phyloP scores from a whole-genome alignment of 2,888 invertebrate species.

The Limnephilus auricula region DNA sequence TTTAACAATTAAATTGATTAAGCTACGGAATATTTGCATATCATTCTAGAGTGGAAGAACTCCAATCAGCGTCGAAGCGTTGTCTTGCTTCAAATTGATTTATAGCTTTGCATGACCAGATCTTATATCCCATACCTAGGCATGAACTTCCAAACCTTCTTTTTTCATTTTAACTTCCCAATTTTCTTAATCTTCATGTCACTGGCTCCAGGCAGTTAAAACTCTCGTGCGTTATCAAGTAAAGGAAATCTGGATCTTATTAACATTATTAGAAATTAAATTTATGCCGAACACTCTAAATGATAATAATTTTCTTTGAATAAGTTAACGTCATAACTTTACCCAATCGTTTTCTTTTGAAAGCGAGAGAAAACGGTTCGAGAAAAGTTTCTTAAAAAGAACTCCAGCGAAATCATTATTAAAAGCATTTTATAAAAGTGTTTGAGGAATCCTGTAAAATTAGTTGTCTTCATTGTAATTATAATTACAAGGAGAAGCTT shows the following conservation, averaged over 20 bases:
- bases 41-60: neutral
- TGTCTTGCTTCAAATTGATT: too few relatives aligned
- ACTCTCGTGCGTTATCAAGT: neutral
- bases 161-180: neutral
- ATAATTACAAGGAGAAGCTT: neutral
- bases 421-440: neutral
- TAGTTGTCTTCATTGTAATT: neutral
- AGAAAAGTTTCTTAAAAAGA: neutral
- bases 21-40: neutral
- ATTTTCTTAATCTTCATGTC: neutral
- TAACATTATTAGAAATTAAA: neutral
- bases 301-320: neutral
- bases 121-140: neutral
- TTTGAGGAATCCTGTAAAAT: neutral
- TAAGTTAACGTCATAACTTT: constrained; percentile 2
- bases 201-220: neutral
- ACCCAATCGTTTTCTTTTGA: neutral
- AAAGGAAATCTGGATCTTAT: neutral
- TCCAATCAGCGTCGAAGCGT: too few relatives aligned
- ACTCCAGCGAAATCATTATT: neutral
- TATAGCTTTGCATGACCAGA: neutral
- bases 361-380: neutral
- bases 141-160: neutral
- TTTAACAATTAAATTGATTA: neutral
- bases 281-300: neutral